Percentiles rank a stretch among this genome's conserved stretches.
phyloP scores from a whole-genome alignment of 2,113 vertebrate genomes.

The Pica pica region DNA sequence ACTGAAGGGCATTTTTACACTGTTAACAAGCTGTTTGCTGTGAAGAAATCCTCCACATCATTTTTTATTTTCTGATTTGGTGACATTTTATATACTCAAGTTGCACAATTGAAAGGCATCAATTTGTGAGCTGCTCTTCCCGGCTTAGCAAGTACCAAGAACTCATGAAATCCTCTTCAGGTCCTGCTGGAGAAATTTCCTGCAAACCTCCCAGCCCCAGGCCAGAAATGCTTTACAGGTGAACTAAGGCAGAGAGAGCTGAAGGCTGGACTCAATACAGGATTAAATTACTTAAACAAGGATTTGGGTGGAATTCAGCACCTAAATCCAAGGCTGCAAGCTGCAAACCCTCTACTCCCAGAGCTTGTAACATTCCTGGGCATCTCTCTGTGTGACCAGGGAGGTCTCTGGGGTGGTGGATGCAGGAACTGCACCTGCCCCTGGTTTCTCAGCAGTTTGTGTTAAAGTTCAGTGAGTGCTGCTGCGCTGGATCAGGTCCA shows the following conservation, averaged over 20 bases:
- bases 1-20: background rate
- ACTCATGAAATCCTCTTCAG: background rate
- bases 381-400: background rate
- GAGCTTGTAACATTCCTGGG: background rate
- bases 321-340: background rate
- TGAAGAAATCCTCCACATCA: background rate
- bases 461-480: background rate
- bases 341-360: background rate
- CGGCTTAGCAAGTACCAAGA: background rate
- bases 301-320: background rate
- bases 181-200: background rate
- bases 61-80: background rate
- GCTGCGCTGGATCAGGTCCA: background rate
- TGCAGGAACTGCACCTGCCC: background rate
- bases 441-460: background rate
- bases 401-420: background rate
- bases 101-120: background rate
- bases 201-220: background rate
- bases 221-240: background rate
- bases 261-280: background rate
- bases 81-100: background rate
- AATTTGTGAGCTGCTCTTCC: background rate
- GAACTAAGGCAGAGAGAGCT: background rate
- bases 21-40: background rate
- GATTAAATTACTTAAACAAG: background rate